Conservation (phyloP, 2,113 vertebrate species). For the Clarias magur region DNA sequence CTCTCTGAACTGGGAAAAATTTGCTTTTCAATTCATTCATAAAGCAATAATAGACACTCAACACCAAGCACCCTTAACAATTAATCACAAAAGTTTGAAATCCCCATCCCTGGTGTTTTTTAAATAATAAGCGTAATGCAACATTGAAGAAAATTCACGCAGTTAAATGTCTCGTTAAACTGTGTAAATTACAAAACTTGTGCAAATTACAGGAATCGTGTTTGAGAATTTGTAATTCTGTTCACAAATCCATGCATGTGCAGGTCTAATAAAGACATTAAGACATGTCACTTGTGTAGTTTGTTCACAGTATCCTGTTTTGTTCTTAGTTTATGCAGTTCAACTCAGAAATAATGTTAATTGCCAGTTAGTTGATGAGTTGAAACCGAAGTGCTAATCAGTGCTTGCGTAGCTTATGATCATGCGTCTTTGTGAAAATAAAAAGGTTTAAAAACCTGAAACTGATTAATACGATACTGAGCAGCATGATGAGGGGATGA, state of each 20-base stretch:
- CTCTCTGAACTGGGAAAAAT: background rate
- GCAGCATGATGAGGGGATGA: background rate
- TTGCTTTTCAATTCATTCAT: background rate
- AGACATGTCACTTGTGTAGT: background rate
- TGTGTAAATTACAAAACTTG: background rate
- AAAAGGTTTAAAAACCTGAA: background rate
- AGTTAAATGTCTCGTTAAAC: background rate
- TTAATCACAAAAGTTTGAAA: background rate
- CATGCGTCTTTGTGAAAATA: background rate
- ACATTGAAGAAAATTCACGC: background rate
- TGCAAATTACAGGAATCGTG: background rate
- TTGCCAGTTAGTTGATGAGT: background rate
- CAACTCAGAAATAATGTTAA: background rate
- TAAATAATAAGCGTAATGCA: background rate
- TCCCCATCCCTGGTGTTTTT: background rate
- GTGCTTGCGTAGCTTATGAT: background rate
- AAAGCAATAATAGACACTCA: background rate
- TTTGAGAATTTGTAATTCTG: too few relatives aligned
- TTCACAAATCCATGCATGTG: background rate
- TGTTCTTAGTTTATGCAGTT: background rate
- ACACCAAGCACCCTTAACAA: background rate
- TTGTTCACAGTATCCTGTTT: background rate
- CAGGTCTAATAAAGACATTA: background rate
- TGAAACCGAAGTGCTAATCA: background rate
- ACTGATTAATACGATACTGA: background rate